Evolutionary conservation across 2,888 invertebrate genomes (phyloP), one percentile per base, ranked within the genome.

Genomic region (Eremobia ochroleuca): DNA sequence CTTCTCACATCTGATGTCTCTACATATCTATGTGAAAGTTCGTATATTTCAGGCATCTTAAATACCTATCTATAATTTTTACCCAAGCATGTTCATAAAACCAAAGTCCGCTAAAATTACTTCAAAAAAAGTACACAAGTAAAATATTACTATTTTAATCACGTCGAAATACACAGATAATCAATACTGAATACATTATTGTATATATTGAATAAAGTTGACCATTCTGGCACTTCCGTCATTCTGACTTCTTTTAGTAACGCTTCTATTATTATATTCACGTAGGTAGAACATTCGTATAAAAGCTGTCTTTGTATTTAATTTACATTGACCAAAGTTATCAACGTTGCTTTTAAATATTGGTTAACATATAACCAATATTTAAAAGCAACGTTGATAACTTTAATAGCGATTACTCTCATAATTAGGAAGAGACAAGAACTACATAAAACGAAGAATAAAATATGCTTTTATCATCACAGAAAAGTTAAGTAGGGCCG

Each of bases 181-280:
- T 37, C 55, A 87, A 87, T 67, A 64, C 21, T 77, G 77, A 71
- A 81, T 73, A 72, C 28, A 73, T 75, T 80, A 76, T 61, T 77
- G 68, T 82, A n/a, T n/a, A n/a, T 83, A 82, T 87, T 82, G 83
- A 83, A 80, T 86, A 87, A 90, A 86, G 86, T 82, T 88, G 80
- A 82, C 87, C 81, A 85, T 88, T 89, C 87, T 82, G 83, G 83
- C 86, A 90, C 89, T 90, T 92, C 90, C 90, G 91, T 76, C 84
- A 85, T 79, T 80, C 78, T 74, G 75, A 70, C 76, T 72, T 85
- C 82, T 86, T 85, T 85, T 85, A 67, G 2, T 75, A 61, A 77
- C 70, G 58, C 52, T 71, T 71, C 65, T 74, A 69, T 68, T 80
- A 76, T 83, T 71, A 37, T 74, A 70, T 76, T 67, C 52, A 76